Conservation (phyloP, 1,140 invertebrate genomes). For the Anastrepha ludens region DNA sequence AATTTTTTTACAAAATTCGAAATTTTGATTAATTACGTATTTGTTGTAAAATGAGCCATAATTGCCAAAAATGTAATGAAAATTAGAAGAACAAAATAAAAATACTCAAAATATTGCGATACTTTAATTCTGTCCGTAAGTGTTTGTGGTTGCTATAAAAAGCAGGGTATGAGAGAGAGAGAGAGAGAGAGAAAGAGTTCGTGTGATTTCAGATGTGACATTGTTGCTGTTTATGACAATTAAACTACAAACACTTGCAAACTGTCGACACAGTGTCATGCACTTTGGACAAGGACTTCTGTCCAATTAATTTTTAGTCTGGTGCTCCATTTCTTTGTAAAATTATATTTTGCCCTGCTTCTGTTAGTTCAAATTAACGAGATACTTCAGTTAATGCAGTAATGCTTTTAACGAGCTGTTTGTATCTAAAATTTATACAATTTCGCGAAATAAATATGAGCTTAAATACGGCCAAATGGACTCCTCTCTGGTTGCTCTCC, state of each 20-base stretch:
- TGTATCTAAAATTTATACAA: too few relatives aligned
- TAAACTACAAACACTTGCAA: background rate
- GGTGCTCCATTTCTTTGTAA: background rate
- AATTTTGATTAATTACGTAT: too few relatives aligned
- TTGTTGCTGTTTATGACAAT: background rate
- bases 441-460: too few relatives aligned
- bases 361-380: background rate
- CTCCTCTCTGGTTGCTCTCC: too few relatives aligned
- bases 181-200: background rate
- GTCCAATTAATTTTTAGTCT: conserved; percentile 11
- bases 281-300: background rate
- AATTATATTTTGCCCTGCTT: background rate
- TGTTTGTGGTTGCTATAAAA: background rate
- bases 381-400: background rate
- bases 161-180: too few relatives aligned
- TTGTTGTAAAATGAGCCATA: background rate
- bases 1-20: too few relatives aligned
- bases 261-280: background rate
- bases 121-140: too few relatives aligned
- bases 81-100: too few relatives aligned
- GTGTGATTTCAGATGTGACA: background rate
- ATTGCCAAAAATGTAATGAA: too few relatives aligned
- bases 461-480: too few relatives aligned
- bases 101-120: too few relatives aligned
- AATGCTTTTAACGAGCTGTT: background rate